These are phyloP conservation scores for Daubentonia madagascariensis DNA, from an alignment of 2,113 vertebrate species.

Conservation along the genomic window DNA sequence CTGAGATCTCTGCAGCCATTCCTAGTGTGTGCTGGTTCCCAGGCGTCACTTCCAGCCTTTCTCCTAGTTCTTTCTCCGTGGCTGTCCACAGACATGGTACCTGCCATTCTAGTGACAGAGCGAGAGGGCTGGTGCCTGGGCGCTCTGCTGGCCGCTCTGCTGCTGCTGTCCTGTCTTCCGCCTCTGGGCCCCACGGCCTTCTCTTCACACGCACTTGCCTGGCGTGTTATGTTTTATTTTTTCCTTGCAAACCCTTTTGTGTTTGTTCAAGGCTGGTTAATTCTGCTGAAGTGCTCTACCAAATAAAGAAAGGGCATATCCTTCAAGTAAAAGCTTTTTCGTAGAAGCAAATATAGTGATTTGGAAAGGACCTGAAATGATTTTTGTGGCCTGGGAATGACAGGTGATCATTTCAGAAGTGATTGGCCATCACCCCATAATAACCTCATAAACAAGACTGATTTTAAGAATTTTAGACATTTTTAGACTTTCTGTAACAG, in stretches of 20 bases:
- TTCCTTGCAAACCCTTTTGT: background rate
- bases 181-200: too few species aligned
- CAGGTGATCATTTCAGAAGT: background rate
- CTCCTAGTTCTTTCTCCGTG: background rate
- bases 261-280: background rate
- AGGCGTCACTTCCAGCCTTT: background rate
- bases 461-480: background rate
- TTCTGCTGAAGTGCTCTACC: background rate
- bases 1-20: background rate
- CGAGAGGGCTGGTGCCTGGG: background rate
- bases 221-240: background rate
- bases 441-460: background rate
- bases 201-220: too few species aligned
- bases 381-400: background rate
- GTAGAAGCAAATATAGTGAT: fast-evolving
- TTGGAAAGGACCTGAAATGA: background rate
- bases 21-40: background rate
- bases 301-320: background rate
- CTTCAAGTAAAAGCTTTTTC: background rate
- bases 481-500: background rate
- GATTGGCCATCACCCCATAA: background rate
- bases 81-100: background rate
- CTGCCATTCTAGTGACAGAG: background rate
- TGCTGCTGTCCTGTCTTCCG: background rate
- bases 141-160: background rate